Base-by-base conservation (phyloP, 2,888 invertebrate genomes). In the Synergus umbraculus region DNA sequence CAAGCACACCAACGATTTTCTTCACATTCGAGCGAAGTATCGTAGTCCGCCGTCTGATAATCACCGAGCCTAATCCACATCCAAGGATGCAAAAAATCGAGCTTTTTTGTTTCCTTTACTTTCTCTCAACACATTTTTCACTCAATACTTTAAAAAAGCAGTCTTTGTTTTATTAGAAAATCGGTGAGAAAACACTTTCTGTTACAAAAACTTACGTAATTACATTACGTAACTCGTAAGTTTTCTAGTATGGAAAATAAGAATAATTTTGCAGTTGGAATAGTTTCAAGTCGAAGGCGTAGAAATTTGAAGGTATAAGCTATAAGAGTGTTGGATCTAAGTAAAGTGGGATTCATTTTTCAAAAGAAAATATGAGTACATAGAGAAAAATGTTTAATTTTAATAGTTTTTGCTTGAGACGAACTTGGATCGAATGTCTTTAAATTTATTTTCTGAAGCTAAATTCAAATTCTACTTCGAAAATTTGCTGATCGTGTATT, bases 1-100 rank as follows among this genome's bases (percentile, higher is more conserved):
- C 86, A 91, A 93, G 87, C 91, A 91, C 89, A 88, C 86, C 93
- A 93, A 86, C 93, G 94, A 89, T 85, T 96, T 95, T 92, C 93
- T 95, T 86, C 95, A 95, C 93, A 95, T 95, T 89, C 94, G 95
- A 89, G 95, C 95, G 91, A 96, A 96, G 92, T 96, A 95, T 91
- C 93, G 95, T 88, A 95, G 95, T 92, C 94, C 95, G 79, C 94
- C 95, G 83, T 94, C 95, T 86, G 95, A 95, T 81, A 81, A 87
- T 88, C 89, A 88, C 87, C 85, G 87, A 87, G 88, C 88, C 87
- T 89, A 83, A 83, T 80, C 81, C 64, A 81, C 69, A 64, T 44
- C 37, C 67, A 73, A 15, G 37, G 49, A 73, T 54, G 54, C 37
- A 67, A 54, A 69, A 49, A 49, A 49, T 69, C 9, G 46, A 69